Percentiles rank a stretch among this genome's conserved stretches.
phyloP scores from a whole-genome alignment of 2,888 invertebrate genomes.

The Anagyrus pseudococci region DNA sequence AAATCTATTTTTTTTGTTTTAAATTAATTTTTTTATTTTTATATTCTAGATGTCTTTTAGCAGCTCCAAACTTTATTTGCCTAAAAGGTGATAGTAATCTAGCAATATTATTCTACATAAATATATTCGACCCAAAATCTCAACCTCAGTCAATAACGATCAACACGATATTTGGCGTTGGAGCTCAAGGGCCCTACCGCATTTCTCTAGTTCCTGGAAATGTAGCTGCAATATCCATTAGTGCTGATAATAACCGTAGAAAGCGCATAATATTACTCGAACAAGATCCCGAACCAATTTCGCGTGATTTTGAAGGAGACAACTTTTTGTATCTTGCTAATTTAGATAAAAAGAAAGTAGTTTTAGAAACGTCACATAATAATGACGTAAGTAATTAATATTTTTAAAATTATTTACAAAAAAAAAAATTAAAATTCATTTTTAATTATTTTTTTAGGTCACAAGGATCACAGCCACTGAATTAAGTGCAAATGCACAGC shows the following conservation, averaged over 20 bases:
- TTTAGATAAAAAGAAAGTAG: conserved; percentile 55
- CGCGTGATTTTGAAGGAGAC: conserved; percentile 57
- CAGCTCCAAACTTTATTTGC: conserved; percentile 72
- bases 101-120: conserved; percentile 68
- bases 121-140: conserved; percentile 62
- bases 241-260: conserved; percentile 50
- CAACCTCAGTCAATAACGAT: conserved; percentile 53
- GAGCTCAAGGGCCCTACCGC: conserved; percentile 53
- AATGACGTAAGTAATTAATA: conserved; percentile 56
- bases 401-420: background rate
- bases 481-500: conserved; percentile 35
- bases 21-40: conserved; percentile 7
- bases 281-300: conserved; percentile 53
- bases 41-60: conserved; percentile 68
- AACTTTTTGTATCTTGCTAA: conserved; percentile 56
- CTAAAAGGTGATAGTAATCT: conserved; percentile 65
- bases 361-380: conserved; percentile 59
- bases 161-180: conserved; percentile 56
- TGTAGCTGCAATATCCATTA: conserved; percentile 52
- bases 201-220: conserved; percentile 53
- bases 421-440: background rate
- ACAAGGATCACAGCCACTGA: conserved; percentile 54
- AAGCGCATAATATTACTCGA: conserved; percentile 59
- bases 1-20: background rate
- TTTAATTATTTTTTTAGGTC: conserved; percentile 42